Conservation (phyloP, 2,888 invertebrate genomes). For the Drosophila imparisetae region DNA sequence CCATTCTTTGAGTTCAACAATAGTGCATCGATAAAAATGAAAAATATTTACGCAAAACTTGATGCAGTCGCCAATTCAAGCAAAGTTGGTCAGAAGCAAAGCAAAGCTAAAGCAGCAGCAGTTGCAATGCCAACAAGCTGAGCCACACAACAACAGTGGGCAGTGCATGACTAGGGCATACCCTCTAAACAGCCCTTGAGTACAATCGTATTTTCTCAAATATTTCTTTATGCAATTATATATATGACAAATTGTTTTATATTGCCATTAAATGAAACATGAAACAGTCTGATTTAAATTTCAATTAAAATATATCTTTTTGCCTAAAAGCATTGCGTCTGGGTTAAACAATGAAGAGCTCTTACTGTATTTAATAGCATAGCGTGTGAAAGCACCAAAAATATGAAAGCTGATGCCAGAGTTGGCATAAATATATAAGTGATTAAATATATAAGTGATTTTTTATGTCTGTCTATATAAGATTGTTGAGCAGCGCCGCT, state of each 20-base stretch:
- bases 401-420: not conserved
- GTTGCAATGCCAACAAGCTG: slow-evolving; percentile 45
- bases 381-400: not conserved
- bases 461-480: not conserved
- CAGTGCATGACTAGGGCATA: not conserved
- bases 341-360: not conserved
- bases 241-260: not conserved
- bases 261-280: too few relatives aligned
- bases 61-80: slow-evolving; percentile 32
- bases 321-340: not conserved
- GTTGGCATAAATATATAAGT: not conserved
- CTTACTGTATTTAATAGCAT: not conserved
- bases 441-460: not conserved
- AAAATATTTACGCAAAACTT: slow-evolving; percentile 61
- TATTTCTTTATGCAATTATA: not conserved
- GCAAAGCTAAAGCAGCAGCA: slow-evolving; percentile 1
- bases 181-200: not conserved
- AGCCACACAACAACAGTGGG: slow-evolving; percentile 7
- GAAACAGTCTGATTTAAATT: not conserved
- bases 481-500: not conserved
- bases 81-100: slow-evolving; percentile 29
- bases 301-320: not conserved
- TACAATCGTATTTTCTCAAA: not conserved
- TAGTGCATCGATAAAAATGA: slow-evolving; percentile 46
- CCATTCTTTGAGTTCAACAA: slow-evolving; percentile 33